Base-by-base conservation (phyloP, 2,113 vertebrate species). In the Leuciscus idus region DNA sequence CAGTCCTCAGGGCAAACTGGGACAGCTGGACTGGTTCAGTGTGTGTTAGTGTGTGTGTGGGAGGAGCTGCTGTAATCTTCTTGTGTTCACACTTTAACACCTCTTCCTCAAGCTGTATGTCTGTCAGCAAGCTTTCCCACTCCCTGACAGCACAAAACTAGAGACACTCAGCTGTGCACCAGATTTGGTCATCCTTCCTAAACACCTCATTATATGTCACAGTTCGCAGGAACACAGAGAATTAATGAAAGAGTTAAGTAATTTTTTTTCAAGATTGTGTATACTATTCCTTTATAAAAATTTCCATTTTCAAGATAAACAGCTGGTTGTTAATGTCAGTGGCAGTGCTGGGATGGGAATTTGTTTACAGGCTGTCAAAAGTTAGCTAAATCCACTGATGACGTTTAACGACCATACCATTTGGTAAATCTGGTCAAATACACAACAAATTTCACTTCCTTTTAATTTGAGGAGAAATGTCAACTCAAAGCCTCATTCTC, bases 11-110 rank as follows among this genome's bases (percentile, higher is more conserved):
- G 39, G n/a, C 62, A 13, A 28, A 82, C 61, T 50, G 46, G 62
- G 80, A 33, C 80, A 70, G 62, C 80, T 82, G 62, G 61, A 81
- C 80, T 82, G 46, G 62, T 70, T 82, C 15, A 68, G 62, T 68
- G 28, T 52, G 19, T 52, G 79, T 64, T 59, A 55, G 48, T 52
- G 26, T 76, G 74, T 39, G 36, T 36, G 64, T 82, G 17, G 79
- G 43, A 64, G 79, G 61, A 46, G 62, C 81, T 82, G 46, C 62
- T 70, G 62, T 70, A 82, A 68, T 82, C 81, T 50, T 52, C 26
- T 15, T 48, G 9, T 73, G 68, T 84, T 84, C 82, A 73, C 66
- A 84, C 30, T 26, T 84, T 73, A 57, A 84, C 81, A 82, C 62
- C 81, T 70, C 81, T 52, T 82, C 21, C 26, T 70, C 28, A 70